Evolutionary conservation across 2,888 invertebrate genomes (phyloP), one percentile per base, ranked within the genome.

Genomic region (Cremastinae sp.): DNA sequence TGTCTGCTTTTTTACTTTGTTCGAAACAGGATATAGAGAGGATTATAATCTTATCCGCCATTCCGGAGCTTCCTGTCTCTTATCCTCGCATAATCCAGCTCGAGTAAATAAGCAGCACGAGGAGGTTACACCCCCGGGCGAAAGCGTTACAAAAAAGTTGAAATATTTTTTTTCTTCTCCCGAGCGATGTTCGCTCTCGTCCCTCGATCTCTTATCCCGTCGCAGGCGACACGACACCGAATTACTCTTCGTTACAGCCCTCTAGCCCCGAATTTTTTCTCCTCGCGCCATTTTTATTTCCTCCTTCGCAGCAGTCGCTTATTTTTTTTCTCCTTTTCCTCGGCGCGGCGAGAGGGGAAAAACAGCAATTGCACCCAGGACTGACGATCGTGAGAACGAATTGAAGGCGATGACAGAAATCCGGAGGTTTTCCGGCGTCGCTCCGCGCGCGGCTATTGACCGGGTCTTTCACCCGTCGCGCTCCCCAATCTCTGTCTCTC

Each of bases 31-130:
- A 41, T 41, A 10, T 4, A 20, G n/a, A n/a, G n/a, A n/a, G 38
- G 69, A 69, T 69, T 69, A 64, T 28, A 43, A 10, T 49, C 34
- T 59, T 16, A 34, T 47, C 41, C 59, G n/a, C 49, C 38, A 51
- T 64, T 38, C 12, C 20, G n/a, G 12, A 62, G 54, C 20, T 71
- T 71, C 38, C 56, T 20, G 18, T 20, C 14, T 45, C 56, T 56
- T 22, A 53, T 53, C 66, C 36, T 18, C 22, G 64, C 28, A 43
- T 54, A 36, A 54, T 71, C 47, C 54, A 14, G 34, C 45, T 53
- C 34, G 47, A 54, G 71, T 71, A 71, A 71, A 71, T 54, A 56
- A 62, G 14, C 20, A 62, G 14, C 20, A 56, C 54, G 45, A n/a
- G n/a, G n/a, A n/a, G 18, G 34, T 43, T 54, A 36, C 54, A 18